These are phyloP conservation scores for Hydropsyche tenuis DNA, from an alignment of 1,140 invertebrate species.

Conservation along the genomic window DNA sequence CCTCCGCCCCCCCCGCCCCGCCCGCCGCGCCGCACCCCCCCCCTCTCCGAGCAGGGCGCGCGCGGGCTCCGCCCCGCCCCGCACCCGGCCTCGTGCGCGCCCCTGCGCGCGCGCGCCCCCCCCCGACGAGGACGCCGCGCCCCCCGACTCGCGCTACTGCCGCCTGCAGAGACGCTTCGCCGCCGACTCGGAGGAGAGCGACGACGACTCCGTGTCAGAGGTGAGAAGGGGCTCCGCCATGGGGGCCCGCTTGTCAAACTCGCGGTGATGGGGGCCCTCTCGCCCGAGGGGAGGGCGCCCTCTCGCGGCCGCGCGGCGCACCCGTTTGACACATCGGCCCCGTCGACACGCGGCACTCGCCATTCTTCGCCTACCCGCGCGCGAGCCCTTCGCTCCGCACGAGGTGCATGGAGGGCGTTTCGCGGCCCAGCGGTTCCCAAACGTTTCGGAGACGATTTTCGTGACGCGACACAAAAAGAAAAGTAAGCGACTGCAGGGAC, in stretches of 20 bases:
- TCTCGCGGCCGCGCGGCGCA: background rate
- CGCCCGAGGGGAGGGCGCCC: constrained; percentile 8
- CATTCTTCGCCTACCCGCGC: background rate
- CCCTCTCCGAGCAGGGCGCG: background rate
- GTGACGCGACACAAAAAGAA: too few relatives aligned
- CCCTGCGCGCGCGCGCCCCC: background rate
- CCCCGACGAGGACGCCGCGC: background rate
- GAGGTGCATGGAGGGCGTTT: too few relatives aligned
- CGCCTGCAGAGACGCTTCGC: background rate
- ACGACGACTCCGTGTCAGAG: constrained; percentile 28
- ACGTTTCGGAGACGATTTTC: too few relatives aligned
- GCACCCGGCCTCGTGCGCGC: background rate
- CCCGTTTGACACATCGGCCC: background rate
- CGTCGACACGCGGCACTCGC: background rate
- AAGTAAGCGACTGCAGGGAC: too few relatives aligned
- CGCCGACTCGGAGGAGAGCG: constrained; percentile 18
- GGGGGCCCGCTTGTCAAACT: background rate
- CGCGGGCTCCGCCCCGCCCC: background rate
- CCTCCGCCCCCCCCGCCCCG: background rate
- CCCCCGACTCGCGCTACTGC: background rate
- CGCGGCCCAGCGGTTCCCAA: background rate
- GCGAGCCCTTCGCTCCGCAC: background rate
- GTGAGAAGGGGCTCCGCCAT: background rate
- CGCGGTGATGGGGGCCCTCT: background rate
- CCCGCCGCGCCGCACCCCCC: background rate